Conservation (phyloP, 2,797 vertebrate genomes). For the Diplodus puntazzo region DNA sequence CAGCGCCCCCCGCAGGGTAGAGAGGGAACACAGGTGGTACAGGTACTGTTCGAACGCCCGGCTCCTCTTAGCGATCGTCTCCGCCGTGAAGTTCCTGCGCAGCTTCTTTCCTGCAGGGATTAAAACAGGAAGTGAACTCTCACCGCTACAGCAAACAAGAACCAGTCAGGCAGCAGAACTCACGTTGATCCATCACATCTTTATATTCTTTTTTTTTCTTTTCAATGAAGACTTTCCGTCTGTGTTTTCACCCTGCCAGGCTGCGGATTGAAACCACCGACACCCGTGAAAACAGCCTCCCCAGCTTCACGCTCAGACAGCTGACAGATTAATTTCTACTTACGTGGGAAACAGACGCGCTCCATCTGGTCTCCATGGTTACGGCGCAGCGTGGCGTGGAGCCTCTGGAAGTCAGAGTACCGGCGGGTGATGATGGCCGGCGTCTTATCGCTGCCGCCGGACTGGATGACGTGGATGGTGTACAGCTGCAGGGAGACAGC, state of each 20-base stretch:
- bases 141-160: no score
- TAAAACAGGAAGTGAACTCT: not conserved
- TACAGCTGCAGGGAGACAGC: slow-evolving; percentile 86
- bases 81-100: slow-evolving; percentile 90
- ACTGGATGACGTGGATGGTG: slow-evolving; percentile 91
- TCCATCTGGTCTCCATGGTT: slow-evolving; percentile 89
- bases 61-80: slow-evolving; percentile 95
- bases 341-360: slow-evolving; percentile 90
- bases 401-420: slow-evolving; percentile 93
- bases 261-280: not conserved
- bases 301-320: not conserved
- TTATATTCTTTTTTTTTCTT: no score
- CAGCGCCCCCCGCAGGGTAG: slow-evolving; percentile 82
- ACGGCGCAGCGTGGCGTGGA: slow-evolving; percentile 88
- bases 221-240: no score
- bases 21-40: slow-evolving; percentile 89
- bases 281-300: no score
- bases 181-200: not conserved
- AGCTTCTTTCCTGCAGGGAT: slow-evolving; percentile 87
- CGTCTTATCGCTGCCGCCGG: slow-evolving; percentile 86
- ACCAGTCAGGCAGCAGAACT: not conserved
- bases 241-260: no score
- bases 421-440: slow-evolving; percentile 90
- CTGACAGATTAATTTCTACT: not conserved
- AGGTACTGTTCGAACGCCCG: slow-evolving; percentile 96